Evolutionary conservation across 2,797 vertebrate species (phyloP), one percentile per base, ranked within the genome.

Genomic region (Muscicapa striata): DNA sequence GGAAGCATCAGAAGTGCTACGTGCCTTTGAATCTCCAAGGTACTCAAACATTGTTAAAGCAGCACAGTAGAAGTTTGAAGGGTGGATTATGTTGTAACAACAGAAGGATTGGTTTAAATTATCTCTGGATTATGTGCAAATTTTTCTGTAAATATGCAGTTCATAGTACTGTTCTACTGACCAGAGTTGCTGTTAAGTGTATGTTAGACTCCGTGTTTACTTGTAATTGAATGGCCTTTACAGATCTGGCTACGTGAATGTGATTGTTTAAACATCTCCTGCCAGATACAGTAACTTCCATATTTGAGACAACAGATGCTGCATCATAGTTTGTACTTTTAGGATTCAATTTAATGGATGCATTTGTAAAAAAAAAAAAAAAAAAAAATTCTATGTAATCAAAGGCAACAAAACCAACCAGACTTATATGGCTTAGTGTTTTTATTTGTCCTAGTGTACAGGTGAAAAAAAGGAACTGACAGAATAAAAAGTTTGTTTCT

Each of bases 401-500:
- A 69, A 89, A 73, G 59, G 40, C 67, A 82, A 73, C 46, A 69
- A 72, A 88, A 78, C 4, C 69, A 92, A 67, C 24, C 40, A 59
- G 55, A 79, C 40, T 88, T 86, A 19, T 30, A 67, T 41, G 55
- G 48, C 54, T 69, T 78, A 88, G 46, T 79, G 63, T 70, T 90
- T 89, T 82, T 90, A 91, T 84, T 93, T 93, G 66, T 90, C 27
- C 5, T 87, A 79, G 89, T 67, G 67, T 92, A 69, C 78, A 92
- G 78, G 19, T 84, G 32, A 41, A 84, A 93, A 48, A 78, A 90
- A 52, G 23, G n/a, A 86, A 51, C 52, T 90, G 81, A 74, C 72
- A 62, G 59, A 95, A 96, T 92, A 92, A 90, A 89, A 78, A 45
- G 27, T 54, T 86, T 78, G 46, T 88, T 87, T 57, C 29, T 83